A percentile compares a stretch with the other conserved stretches of the same genome.
Evolutionary conservation across 2,797 vertebrate species (phyloP).

Genomic region (Agapornis canus): DNA sequence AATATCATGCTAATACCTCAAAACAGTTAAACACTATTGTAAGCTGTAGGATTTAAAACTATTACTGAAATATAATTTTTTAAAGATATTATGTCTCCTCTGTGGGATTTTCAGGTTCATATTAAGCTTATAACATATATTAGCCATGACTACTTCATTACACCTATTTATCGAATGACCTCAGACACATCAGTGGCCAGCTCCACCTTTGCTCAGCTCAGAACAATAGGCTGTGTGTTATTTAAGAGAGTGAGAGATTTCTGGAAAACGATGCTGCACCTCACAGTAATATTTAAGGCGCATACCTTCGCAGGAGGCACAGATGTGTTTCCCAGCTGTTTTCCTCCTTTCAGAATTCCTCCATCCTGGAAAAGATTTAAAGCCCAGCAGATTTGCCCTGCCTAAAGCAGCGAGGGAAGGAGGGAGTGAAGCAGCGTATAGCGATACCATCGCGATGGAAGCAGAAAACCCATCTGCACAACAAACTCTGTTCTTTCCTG

Average conservation of each 20-base stretch:
- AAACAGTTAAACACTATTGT: conserved; percentile 9
- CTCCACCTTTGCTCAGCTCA: conserved; percentile 59
- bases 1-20: conserved; percentile 21
- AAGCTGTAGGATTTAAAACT: conserved; percentile 16
- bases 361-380: conserved; percentile 45
- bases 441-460: not conserved
- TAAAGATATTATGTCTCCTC: conserved; percentile 19
- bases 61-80: conserved; percentile 20
- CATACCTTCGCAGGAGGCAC: conserved; percentile 43
- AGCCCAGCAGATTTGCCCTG: not conserved
- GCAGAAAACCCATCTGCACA: not conserved
- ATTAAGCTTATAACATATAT: conserved; percentile 55
- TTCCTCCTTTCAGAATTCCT: conserved; percentile 19
- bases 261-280: conserved; percentile 33
- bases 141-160: conserved; percentile 69
- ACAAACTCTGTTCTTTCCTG: not conserved
- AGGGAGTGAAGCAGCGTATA: not conserved
- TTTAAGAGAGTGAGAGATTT: conserved; percentile 72
- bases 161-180: conserved; percentile 56
- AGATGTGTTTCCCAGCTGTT: conserved; percentile 64
- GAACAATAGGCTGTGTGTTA: conserved; percentile 56
- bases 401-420: not conserved
- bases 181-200: conserved; percentile 69
- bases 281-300: conserved; percentile 8
- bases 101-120: conserved; percentile 48